phyloP scores from a whole-genome alignment of 2,113 vertebrate genomes.

The Osmerus eperlanus region DNA sequence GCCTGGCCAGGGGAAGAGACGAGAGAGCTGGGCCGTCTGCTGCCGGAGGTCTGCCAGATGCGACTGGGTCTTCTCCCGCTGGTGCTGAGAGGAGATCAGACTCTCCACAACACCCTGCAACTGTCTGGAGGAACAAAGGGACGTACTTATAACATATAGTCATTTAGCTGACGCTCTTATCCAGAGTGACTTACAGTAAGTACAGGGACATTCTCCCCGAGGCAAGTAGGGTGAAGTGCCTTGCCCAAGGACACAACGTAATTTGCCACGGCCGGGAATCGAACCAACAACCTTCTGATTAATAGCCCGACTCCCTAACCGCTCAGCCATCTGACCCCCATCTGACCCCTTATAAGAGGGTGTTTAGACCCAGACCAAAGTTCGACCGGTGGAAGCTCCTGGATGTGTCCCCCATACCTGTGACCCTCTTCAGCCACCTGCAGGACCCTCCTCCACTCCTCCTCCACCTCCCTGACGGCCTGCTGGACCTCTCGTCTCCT shows the following conservation, averaged over 20 bases:
- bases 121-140: conserved; percentile 35
- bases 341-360: not conserved
- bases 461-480: conserved; percentile 38
- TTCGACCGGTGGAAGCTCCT: not conserved
- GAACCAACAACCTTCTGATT: too few relatives aligned
- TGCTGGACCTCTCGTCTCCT: conserved; percentile 41
- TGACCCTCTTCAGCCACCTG: conserved; percentile 49
- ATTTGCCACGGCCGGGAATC: too few relatives aligned
- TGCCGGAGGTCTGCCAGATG: conserved; percentile 57
- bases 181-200: too few relatives aligned
- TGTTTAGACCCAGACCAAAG: not conserved
- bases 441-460: conserved; percentile 52
- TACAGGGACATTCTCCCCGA: too few relatives aligned
- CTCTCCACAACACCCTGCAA: conserved; percentile 55
- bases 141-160: not conserved
- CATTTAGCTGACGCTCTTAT: too few relatives aligned
- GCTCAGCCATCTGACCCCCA: too few relatives aligned
- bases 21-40: conserved; percentile 50
- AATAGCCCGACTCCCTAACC: too few relatives aligned
- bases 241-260: too few relatives aligned
- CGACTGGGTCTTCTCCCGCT: conserved; percentile 42
- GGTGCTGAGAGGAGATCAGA: conserved; percentile 49
- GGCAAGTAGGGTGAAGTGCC: too few relatives aligned
- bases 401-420: conserved; percentile 46
- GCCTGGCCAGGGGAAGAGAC: conserved; percentile 69